Conservation (phyloP, 2,888 invertebrate species). For the Nesidiocoris tenuis region DNA sequence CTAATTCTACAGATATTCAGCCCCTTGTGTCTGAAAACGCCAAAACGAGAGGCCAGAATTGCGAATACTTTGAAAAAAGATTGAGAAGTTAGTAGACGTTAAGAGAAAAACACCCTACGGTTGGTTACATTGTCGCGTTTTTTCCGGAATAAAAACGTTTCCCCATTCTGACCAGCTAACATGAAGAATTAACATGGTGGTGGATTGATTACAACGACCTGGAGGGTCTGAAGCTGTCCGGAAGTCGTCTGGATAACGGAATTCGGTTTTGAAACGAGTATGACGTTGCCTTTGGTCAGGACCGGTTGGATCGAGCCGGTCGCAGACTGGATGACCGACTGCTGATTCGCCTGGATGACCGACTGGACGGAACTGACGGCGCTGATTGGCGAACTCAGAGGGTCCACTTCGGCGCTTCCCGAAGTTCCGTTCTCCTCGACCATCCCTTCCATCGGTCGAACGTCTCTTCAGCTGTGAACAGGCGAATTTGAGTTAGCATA, state of each 20-base stretch:
- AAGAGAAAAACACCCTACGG: no score
- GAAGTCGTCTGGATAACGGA: slow-evolving; percentile 91
- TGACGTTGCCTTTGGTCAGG: slow-evolving; percentile 83
- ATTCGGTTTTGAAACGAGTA: slow-evolving; percentile 84
- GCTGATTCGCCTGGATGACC: slow-evolving; percentile 93
- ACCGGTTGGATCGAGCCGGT: slow-evolving; percentile 74
- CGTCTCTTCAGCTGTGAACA: slow-evolving; percentile 32
- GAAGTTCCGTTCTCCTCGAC: slow-evolving; percentile 81
- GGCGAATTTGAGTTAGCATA: slow-evolving; percentile 3
- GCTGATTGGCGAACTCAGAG: slow-evolving; percentile 58
- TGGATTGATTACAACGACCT: slow-evolving; percentile 62
- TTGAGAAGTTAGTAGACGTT: no score
- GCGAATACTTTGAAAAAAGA: no score
- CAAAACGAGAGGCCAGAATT: no score
- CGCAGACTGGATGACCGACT: slow-evolving; percentile 92
- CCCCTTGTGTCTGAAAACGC: no score
- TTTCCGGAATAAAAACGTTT: no score
- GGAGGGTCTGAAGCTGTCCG: slow-evolving; percentile 80
- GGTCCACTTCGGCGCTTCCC: slow-evolving; percentile 52
- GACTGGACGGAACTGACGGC: slow-evolving; percentile 75
- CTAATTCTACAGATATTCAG: no score
- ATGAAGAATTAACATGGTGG: no score
- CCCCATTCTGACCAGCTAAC: no score
- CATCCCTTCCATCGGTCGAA: slow-evolving; percentile 78
- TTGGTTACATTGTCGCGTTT: no score